These are phyloP conservation scores for Aspidapion aeneum DNA, from an alignment of 2,888 invertebrate genomes.

Conservation along the genomic window DNA sequence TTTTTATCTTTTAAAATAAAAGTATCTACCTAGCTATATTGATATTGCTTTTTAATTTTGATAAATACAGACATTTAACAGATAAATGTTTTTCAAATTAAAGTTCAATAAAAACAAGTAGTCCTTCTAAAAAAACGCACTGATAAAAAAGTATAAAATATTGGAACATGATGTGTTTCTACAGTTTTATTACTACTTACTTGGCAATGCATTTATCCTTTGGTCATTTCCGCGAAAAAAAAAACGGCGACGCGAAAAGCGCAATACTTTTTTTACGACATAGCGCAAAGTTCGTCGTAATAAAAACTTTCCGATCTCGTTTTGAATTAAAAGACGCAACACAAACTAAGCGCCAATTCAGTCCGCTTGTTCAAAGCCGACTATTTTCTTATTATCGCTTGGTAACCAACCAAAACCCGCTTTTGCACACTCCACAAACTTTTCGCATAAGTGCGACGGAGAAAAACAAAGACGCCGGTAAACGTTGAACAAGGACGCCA, in stretches of 20 bases:
- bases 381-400: conserved; percentile 33
- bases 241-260: not conserved
- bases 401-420: conserved; percentile 39
- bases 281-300: not conserved
- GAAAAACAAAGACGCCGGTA: conserved; percentile 29
- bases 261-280: not conserved
- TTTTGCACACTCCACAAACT: conserved; percentile 29
- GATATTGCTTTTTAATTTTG: too few species aligned
- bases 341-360: not conserved
- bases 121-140: too few species aligned
- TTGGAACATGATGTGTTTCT: too few species aligned
- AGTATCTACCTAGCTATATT: too few species aligned
- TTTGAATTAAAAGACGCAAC: not conserved
- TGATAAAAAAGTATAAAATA: too few species aligned
- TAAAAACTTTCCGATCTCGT: not conserved
- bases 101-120: too few species aligned
- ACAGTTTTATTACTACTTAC: too few species aligned
- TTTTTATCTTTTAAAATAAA: too few species aligned
- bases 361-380: not conserved
- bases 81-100: too few species aligned
- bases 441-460: conserved; percentile 25
- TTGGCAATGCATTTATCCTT: not conserved
- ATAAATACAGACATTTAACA: too few species aligned
- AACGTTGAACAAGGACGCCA: conserved; percentile 1
- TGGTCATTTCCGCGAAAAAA: not conserved